Base-by-base conservation (phyloP, 2,113 vertebrate genomes). In the Takifugu bimaculatus region DNA sequence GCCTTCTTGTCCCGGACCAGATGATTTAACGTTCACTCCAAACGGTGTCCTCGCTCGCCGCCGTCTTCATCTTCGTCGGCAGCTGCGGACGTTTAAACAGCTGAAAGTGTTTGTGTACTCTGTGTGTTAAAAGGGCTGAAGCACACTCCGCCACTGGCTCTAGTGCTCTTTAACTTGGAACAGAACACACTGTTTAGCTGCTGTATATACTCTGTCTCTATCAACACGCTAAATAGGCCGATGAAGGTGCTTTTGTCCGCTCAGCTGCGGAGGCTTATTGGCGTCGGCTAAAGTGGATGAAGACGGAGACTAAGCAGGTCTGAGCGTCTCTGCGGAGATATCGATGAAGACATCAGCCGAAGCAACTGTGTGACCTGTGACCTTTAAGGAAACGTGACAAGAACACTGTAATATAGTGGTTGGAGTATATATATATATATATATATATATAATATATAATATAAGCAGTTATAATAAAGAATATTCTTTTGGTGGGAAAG, bases 221-320 rank as follows among this genome's bases (percentile, higher is more conserved):
- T 60, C 2, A 53, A 26, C 50, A 59, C 50, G 32, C 25, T 54
- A 27, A 49, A 51, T 47, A 78, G 80, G 76, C 58, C 68, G 78
- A 77, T 72, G 12, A 26, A 55, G 63, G 29, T 11, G 35, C 35
- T 10, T 39, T 39, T 9, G 35, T 39, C 29, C 4, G 29, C 7
- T 3, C 35, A 39, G 35, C 35, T 39, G 35, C 35, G 11, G 6
- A 39, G 35, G 35, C 2, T 11, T 39, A 39, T 10, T 11, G 35
- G 35, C 3, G 35, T 2, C 6, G 6, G 35, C 1, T 39, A 7
- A 35, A 7, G 32, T 35, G 32, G 32, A 35, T 7, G 32, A 35
- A 35, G 32, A 39, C 11, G 35, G 35, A 39, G 35, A 39, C 6
- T 35, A 10, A 39, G 35, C 35, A 39, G 35, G 35, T 39, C 11